These are phyloP conservation scores for Diloba caeruleocephala DNA, from an alignment of 2,888 invertebrate genomes.

Conservation along the genomic window DNA sequence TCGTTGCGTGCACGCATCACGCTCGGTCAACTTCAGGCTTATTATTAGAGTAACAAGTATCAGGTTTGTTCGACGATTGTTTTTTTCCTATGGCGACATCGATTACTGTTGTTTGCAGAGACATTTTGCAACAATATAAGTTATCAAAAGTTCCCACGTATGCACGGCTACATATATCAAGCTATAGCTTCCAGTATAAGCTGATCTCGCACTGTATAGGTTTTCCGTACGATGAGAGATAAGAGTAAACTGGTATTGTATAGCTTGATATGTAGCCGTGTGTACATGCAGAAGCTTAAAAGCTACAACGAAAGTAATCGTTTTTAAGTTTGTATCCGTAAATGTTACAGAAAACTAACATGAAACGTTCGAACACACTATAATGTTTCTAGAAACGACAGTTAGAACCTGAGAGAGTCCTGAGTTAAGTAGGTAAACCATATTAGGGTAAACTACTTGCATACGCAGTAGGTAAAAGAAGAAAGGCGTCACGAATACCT, in stretches of 20 bases:
- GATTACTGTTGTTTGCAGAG: conserved; percentile 3
- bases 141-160: too few species aligned
- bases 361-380: too few species aligned
- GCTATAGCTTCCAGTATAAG: too few species aligned
- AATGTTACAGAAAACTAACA: too few species aligned
- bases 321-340: too few species aligned
- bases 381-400: background rate
- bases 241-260: too few species aligned
- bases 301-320: too few species aligned
- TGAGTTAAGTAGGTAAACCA: background rate
- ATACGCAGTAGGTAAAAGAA: conserved; percentile 5
- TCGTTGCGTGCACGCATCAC: conserved; percentile 51
- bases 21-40: conserved; percentile 37
- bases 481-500: background rate
- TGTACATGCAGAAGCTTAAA: too few species aligned
- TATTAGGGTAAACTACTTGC: conserved; percentile 6
- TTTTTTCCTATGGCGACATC: conserved; percentile 27
- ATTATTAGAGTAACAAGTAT: conserved; percentile 33
- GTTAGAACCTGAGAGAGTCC: background rate
- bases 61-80: conserved; percentile 36
- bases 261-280: too few species aligned
- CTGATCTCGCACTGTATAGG: too few species aligned
- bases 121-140: conserved; percentile 5
- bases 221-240: too few species aligned
- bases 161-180: too few species aligned